Conservation (phyloP, 2,888 invertebrate genomes). For the Nomada fabriciana region DNA sequence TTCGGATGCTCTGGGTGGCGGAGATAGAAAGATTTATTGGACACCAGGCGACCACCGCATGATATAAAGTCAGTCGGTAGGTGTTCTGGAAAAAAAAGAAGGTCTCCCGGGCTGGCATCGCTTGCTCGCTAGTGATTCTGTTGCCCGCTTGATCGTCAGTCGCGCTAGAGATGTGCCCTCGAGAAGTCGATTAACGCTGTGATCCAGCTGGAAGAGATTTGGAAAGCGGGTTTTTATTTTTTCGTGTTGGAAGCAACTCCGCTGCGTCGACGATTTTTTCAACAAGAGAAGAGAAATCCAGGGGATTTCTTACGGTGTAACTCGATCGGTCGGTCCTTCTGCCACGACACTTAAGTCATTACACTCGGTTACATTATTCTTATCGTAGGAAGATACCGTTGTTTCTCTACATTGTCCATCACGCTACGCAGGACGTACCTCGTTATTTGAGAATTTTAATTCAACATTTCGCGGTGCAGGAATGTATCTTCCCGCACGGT, state of each 20-base stretch:
- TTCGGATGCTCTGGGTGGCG: constrained; percentile 16
- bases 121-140: constrained; percentile 60
- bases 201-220: constrained; percentile 61
- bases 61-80: constrained; percentile 59
- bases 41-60: constrained; percentile 44
- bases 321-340: constrained; percentile 54
- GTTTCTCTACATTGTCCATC: not conserved
- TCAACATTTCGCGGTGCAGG: not conserved
- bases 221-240: constrained; percentile 9
- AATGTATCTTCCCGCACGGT: not conserved
- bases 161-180: constrained; percentile 79
- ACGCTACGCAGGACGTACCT: not conserved
- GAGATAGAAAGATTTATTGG: constrained; percentile 58
- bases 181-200: constrained; percentile 74
- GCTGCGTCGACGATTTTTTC: constrained; percentile 9
- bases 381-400: not conserved
- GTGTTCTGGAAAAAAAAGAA: constrained; percentile 68
- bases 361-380: constrained; percentile 1
- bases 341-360: constrained; percentile 25
- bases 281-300: constrained; percentile 32
- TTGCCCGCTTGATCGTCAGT: constrained; percentile 75
- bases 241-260: constrained; percentile 24
- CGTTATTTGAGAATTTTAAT: not conserved
- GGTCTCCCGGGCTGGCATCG: constrained; percentile 64
- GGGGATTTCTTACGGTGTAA: constrained; percentile 48